Percentiles rank a stretch among this genome's conserved stretches.
These are phyloP conservation scores for Sciurus vulgaris DNA, from an alignment of 2,797 vertebrate genomes.

Conservation along the genomic window DNA sequence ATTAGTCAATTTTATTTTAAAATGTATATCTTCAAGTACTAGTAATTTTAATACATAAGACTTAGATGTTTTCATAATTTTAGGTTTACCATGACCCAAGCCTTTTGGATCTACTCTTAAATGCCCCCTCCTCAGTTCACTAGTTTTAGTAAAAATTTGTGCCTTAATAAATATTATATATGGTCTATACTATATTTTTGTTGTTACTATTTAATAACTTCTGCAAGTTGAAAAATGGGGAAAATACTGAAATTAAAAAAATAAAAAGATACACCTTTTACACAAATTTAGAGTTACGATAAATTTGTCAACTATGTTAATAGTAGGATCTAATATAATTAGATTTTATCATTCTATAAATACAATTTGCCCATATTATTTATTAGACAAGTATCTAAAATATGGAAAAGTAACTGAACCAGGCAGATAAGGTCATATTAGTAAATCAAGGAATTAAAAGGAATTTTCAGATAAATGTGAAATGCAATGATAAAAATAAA, in stretches of 20 bases:
- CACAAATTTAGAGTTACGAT: not conserved
- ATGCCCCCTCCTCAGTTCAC: not conserved
- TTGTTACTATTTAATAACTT: slow-evolving; percentile 23
- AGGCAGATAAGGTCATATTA: not conserved
- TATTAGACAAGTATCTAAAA: not conserved
- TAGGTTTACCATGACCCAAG: not conserved
- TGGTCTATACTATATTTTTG: not conserved
- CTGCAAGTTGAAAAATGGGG: not conserved
- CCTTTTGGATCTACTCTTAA: not conserved
- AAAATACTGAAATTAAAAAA: not conserved
- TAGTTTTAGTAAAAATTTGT: not conserved
- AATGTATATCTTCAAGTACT: not conserved
- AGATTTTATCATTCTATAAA: not conserved
- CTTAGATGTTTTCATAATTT: not conserved
- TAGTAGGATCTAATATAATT: not conserved
- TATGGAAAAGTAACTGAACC: not conserved
- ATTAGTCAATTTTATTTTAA: slow-evolving; percentile 44
- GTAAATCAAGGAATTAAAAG: slow-evolving; percentile 4
- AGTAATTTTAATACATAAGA: slow-evolving; percentile 10
- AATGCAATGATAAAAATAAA: not conserved
- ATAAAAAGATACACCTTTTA: not conserved
- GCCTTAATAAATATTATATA: not conserved
- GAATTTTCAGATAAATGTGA: not conserved
- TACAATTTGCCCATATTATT: not conserved
- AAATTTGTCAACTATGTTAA: not conserved